Evolutionary conservation across 2,113 vertebrate genomes (phyloP).

Genomic region (Pelusios castaneus): DNA sequence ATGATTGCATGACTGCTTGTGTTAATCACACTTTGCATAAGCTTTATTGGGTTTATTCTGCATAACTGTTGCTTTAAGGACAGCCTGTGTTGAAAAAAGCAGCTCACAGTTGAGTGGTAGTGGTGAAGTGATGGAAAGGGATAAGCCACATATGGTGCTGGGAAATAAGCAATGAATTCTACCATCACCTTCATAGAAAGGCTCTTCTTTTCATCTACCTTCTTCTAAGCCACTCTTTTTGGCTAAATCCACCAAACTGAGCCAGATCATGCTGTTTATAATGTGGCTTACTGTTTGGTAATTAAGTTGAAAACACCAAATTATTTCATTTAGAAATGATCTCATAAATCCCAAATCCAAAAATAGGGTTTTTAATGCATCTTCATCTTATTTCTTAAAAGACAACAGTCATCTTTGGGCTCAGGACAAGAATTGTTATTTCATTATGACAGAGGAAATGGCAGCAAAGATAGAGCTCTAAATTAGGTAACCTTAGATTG

Average conservation of each 20-base stretch:
- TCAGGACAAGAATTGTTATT: slow-evolving; percentile 41
- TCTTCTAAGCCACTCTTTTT: neutral
- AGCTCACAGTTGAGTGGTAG: neutral
- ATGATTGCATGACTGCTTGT: neutral
- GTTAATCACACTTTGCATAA: neutral
- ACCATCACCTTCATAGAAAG: neutral
- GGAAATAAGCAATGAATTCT: slow-evolving; percentile 23
- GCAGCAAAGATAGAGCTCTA: slow-evolving; percentile 27
- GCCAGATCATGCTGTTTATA: slow-evolving; percentile 18
- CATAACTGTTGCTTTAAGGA: slow-evolving; percentile 3
- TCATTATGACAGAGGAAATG: neutral
- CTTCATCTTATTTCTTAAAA: neutral
- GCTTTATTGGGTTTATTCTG: neutral
- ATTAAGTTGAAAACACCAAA: slow-evolving; percentile 36
- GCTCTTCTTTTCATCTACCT: no score
- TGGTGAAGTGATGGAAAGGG: neutral
- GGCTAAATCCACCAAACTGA: slow-evolving; percentile 34
- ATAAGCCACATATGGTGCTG: slow-evolving; percentile 23
- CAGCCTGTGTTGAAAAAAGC: neutral
- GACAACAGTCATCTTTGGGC: neutral
- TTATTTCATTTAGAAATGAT: slow-evolving; percentile 7
- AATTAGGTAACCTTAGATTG: slow-evolving; percentile 28
- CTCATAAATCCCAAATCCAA: slow-evolving; percentile 3
- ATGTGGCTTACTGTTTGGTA: slow-evolving; percentile 20
- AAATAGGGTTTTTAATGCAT: neutral